Percentiles rank a stretch among this genome's conserved stretches.
Conservation (phyloP, 2,888 invertebrate genomes). For the Congeria kusceri region DNA sequence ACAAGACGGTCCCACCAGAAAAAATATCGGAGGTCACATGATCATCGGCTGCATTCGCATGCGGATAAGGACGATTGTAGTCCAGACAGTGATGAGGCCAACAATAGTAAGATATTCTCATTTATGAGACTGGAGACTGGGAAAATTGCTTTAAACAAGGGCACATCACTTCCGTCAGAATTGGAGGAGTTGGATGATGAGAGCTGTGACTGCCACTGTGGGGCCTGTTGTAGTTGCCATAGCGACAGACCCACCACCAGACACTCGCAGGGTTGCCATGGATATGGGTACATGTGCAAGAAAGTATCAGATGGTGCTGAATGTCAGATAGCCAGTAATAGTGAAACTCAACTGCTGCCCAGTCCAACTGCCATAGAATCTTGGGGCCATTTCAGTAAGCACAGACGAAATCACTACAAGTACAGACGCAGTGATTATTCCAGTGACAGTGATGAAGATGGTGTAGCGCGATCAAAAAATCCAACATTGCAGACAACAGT, state of each 20-base stretch:
- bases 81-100: constrained; percentile 40
- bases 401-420: constrained; percentile 73
- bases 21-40: neutral
- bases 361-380: constrained; percentile 69
- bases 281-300: constrained; percentile 47
- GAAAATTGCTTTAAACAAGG: constrained; percentile 49
- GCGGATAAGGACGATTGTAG: constrained; percentile 38
- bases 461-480: constrained; percentile 25
- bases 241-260: constrained; percentile 21
- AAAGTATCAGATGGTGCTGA: constrained; percentile 54
- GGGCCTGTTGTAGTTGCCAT: constrained; percentile 63
- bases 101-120: constrained; percentile 45
- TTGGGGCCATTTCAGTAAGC: constrained; percentile 79
- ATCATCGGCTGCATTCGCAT: constrained; percentile 11
- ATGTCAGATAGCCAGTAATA: constrained; percentile 26
- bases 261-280: constrained; percentile 37
- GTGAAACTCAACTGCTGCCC: constrained; percentile 39
- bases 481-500: constrained; percentile 28
- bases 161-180: constrained; percentile 53
- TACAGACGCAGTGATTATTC: constrained; percentile 80
- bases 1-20: constrained; percentile 15
- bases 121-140: constrained; percentile 37
- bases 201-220: constrained; percentile 63
- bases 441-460: constrained; percentile 80
- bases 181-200: constrained; percentile 46